Evolutionary conservation across 2,113 vertebrate species (phyloP), one percentile per base, ranked within the genome.

Genomic region (Menura novaehollandiae): DNA sequence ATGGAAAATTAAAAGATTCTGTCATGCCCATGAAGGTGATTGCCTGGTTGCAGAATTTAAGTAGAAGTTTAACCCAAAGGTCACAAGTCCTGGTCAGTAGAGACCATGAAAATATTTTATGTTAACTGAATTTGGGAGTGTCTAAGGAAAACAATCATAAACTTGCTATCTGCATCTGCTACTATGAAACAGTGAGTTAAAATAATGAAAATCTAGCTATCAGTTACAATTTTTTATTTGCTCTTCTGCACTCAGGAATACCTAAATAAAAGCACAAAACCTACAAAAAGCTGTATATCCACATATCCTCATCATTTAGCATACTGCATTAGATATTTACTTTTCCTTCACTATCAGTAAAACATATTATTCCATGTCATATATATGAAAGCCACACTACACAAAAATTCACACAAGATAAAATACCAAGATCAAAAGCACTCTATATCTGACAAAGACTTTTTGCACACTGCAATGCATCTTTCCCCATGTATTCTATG

Each of bases 371-470:
- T 67, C 51, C 33, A 19, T 85, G 73, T 41, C n/a, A 66, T 66
- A 71, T 60, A 71, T 78, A 84, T 91, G 74, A 92, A 96, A 94
- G 53, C 60, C 85, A 88, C 58, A 73, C 69, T 58, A 53, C 46
- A 87, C 66, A 92, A 92, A 96, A 93, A 91, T 51, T 35, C 64
- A 88, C 44, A 62, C 53, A 89, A 93, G 73, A 94, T 73, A 89
- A 96, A 95, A 75, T 73, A 85, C 59, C 60, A 56, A 88, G 71
- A 89, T 81, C 78, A 66, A 78, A 88, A 77, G 73, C 67, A 91
- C 85, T 91, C 67, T 33, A 3, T 81, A 79, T 78, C 77, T 84
- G 79, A 94, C 86, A 94, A 74, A 84, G 80, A 60, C 24, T 82
- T 95, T 96, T 75, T 69, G 91, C 75, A 88, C 52, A 43, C 41